These are phyloP conservation scores for Dexiosoma caninum DNA, from an alignment of 2,888 invertebrate genomes.

Conservation along the genomic window DNA sequence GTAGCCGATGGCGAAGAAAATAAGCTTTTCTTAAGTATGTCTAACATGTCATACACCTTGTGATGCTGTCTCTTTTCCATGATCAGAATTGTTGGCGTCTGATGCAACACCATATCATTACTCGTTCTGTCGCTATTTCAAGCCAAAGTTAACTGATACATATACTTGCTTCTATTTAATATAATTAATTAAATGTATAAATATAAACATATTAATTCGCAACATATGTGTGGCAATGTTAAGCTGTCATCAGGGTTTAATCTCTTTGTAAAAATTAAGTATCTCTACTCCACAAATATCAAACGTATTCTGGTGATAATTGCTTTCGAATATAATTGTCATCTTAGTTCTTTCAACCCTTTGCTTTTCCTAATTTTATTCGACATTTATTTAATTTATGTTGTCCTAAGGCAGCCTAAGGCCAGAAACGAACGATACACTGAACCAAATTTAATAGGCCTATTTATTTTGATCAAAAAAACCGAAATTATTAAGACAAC, in stretches of 20 bases:
- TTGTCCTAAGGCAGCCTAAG: constrained; percentile 3
- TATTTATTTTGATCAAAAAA: neutral
- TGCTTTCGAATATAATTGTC: constrained; percentile 41
- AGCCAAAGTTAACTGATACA: too few relatives aligned
- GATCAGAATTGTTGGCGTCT: too few relatives aligned
- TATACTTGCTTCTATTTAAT: too few relatives aligned
- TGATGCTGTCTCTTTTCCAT: too few relatives aligned
- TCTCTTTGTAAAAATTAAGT: constrained; percentile 1
- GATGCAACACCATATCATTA: too few relatives aligned
- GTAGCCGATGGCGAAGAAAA: too few relatives aligned
- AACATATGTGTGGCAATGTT: constrained; percentile 30
- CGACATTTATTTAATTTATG: constrained; percentile 2
- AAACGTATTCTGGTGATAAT: constrained; percentile 28
- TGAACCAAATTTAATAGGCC: neutral
- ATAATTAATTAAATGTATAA: neutral
- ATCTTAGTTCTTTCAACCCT: constrained; percentile 21
- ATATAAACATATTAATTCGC: neutral
- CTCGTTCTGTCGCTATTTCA: too few relatives aligned
- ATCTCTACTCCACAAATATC: constrained; percentile 20
- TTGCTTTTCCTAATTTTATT: constrained; percentile 2
- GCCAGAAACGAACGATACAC: neutral
- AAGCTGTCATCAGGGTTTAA: constrained; percentile 31
- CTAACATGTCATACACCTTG: too few relatives aligned
- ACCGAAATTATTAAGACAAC: too few relatives aligned
- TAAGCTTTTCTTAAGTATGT: too few relatives aligned